These are phyloP conservation scores for Allolobophora icterica DNA, from an alignment of 2,888 invertebrate genomes.

Conservation along the genomic window DNA sequence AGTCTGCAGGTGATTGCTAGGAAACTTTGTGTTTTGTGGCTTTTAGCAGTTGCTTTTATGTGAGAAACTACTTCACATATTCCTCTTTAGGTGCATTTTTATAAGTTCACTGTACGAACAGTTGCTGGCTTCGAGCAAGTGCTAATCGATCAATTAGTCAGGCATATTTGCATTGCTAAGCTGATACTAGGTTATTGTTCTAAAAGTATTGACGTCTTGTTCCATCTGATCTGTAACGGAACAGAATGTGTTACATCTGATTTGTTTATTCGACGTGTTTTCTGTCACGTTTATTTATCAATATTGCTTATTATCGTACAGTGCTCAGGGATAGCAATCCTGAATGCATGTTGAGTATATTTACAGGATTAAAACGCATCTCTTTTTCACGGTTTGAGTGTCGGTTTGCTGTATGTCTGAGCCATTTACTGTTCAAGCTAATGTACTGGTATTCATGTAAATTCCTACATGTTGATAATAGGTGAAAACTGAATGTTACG, in stretches of 20 bases:
- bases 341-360: neutral
- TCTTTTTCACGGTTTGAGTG: neutral
- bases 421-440: neutral
- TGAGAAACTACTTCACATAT: neutral
- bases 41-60: neutral
- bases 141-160: neutral
- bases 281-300: neutral
- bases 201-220: neutral
- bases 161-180: conserved; percentile 1
- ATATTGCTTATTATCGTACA: conserved; percentile 17
- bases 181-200: neutral
- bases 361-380: neutral
- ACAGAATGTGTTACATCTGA: neutral
- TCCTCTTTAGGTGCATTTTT: conserved; percentile 4
- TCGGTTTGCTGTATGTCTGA: neutral
- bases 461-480: neutral
- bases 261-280: neutral
- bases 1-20: neutral
- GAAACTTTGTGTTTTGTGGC: neutral
- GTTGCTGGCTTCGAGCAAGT: conserved; percentile 1
- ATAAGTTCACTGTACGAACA: neutral
- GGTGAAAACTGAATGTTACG: neutral
- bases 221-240: neutral
- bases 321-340: conserved; percentile 10
- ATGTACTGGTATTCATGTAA: neutral